These are phyloP conservation scores for Anoura caudifer DNA, from an alignment of 2,113 vertebrate genomes.

Conservation along the genomic window DNA sequence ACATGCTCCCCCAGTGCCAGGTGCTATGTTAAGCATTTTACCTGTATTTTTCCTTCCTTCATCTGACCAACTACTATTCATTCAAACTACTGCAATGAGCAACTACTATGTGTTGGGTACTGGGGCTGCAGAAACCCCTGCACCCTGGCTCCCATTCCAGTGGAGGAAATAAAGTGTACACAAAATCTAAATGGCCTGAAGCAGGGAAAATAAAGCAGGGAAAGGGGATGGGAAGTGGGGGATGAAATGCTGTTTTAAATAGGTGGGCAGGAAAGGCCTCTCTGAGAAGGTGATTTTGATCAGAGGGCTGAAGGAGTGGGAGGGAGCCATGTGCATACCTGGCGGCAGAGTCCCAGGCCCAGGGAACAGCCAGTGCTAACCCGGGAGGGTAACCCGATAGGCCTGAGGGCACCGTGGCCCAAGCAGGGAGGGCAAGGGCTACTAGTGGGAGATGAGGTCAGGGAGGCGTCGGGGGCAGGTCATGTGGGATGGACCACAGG, in stretches of 20 bases:
- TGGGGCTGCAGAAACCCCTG: not conserved
- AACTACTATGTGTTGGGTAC: not conserved
- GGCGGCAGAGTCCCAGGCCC: not conserved
- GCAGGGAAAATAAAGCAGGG: not conserved
- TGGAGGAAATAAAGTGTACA: not conserved
- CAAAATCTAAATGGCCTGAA: not conserved
- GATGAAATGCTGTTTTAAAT: not conserved
- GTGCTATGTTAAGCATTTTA: not conserved
- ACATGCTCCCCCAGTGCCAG: not conserved
- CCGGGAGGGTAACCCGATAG: no score
- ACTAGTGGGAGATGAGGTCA: not conserved
- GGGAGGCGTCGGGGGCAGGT: not conserved
- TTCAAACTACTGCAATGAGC: not conserved
- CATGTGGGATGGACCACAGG: fast-evolving
- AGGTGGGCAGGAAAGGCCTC: not conserved
- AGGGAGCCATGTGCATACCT: not conserved
- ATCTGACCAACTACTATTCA: not conserved
- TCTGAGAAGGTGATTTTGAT: not conserved
- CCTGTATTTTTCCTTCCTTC: not conserved
- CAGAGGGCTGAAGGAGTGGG: not conserved
- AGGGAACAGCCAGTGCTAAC: not conserved
- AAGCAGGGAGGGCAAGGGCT: not conserved
- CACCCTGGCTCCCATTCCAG: not conserved
- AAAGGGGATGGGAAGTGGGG: not conserved
- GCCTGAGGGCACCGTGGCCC: not conserved